These are phyloP conservation scores for Cottoperca gobio DNA, from an alignment of 2,797 vertebrate species.

Conservation along the genomic window DNA sequence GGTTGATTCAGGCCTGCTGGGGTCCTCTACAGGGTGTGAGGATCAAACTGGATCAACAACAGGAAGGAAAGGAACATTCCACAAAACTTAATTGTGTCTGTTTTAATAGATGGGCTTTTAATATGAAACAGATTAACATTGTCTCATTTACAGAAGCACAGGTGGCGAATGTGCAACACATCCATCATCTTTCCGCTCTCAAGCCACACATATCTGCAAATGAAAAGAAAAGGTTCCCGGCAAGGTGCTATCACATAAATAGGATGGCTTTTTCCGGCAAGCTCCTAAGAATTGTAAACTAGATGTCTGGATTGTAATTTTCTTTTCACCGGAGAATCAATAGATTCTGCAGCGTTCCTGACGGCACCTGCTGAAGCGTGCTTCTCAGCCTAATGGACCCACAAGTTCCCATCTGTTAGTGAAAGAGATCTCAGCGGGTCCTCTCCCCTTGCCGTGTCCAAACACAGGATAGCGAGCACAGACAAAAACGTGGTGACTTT, in stretches of 20 bases:
- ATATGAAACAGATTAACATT: constrained; percentile 42
- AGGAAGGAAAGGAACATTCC: constrained; percentile 4
- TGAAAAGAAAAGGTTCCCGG: constrained; percentile 25
- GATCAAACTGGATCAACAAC: constrained; percentile 24
- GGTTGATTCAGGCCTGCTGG: constrained; percentile 37
- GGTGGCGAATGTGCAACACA: constrained; percentile 60
- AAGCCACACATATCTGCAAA: constrained; percentile 19
- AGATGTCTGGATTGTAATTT: constrained; percentile 79
- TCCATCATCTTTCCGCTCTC: constrained; percentile 58
- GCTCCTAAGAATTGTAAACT: constrained; percentile 75
- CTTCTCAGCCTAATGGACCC: constrained; percentile 81
- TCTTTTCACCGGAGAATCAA: constrained; percentile 78
- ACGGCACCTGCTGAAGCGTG: constrained; percentile 77
- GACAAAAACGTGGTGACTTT: constrained; percentile 68
- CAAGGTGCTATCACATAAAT: constrained; percentile 46
- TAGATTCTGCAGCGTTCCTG: constrained; percentile 77
- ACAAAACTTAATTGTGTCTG: not conserved
- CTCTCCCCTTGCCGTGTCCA: constrained; percentile 47
- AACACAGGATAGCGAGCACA: constrained; percentile 58
- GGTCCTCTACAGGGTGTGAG: constrained; percentile 17
- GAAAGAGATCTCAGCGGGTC: constrained; percentile 76
- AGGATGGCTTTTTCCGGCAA: constrained; percentile 43
- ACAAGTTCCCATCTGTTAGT: constrained; percentile 83
- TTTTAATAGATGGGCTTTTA: constrained; percentile 56
- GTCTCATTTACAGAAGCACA: constrained; percentile 58